phyloP scores from a whole-genome alignment of 2,888 invertebrate species.

The Leptodirus hochenwartii region DNA sequence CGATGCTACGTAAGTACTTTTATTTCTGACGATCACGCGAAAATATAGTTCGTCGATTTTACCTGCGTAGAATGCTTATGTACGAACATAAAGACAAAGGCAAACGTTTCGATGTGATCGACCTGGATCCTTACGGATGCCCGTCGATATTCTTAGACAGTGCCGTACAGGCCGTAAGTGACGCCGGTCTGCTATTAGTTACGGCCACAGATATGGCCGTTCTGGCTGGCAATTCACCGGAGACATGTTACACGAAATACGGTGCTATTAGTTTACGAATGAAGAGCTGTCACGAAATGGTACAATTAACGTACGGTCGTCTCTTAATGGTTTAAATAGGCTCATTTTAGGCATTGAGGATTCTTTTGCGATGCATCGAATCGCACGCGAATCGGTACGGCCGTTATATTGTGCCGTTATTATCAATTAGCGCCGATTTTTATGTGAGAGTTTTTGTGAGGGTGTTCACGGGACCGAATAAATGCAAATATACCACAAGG shows the following conservation, averaged over 20 bases:
- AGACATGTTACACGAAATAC: slow-evolving; percentile 85
- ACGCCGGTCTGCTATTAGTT: slow-evolving; percentile 76
- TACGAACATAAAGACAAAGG: slow-evolving; percentile 51
- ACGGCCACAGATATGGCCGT: slow-evolving; percentile 98
- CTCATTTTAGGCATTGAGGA: slow-evolving; percentile 61
- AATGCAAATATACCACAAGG: slow-evolving; percentile 76
- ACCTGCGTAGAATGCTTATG: slow-evolving; percentile 58
- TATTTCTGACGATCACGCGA: neutral
- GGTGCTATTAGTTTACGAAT: slow-evolving; percentile 74
- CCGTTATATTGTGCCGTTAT: slow-evolving; percentile 74
- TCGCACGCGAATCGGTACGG: slow-evolving; percentile 85
- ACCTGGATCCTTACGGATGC: slow-evolving; percentile 95
- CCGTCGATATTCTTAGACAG: slow-evolving; percentile 83
- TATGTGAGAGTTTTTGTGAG: slow-evolving; percentile 88
- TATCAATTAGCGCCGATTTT: slow-evolving; percentile 90
- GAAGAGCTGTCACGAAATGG: slow-evolving; percentile 91
- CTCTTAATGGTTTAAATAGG: slow-evolving; percentile 2
- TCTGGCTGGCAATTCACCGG: slow-evolving; percentile 85
- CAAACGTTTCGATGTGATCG: slow-evolving; percentile 72
- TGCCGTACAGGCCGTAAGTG: slow-evolving; percentile 62
- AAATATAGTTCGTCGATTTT: slow-evolving; percentile 7
- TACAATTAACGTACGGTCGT: slow-evolving; percentile 21
- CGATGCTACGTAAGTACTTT: slow-evolving; percentile 65
- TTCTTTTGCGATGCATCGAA: slow-evolving; percentile 78
- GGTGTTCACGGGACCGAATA: slow-evolving; percentile 57